Evolutionary conservation across 1,140 invertebrate genomes (phyloP).

Genomic region (Druon quercuslanigerum): DNA sequence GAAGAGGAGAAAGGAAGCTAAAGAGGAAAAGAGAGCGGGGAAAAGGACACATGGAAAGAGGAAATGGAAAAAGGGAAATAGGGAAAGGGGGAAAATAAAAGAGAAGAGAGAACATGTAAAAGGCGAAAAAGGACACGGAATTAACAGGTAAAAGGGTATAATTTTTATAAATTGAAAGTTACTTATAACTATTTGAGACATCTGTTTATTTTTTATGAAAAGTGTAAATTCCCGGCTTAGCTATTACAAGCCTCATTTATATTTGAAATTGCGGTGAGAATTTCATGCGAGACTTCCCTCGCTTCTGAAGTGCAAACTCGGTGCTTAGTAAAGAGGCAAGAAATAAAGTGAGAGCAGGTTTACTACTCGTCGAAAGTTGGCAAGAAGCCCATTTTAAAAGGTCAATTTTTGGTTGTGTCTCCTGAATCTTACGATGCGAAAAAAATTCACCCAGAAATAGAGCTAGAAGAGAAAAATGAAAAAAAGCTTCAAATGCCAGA

Average conservation of each 20-base stretch:
- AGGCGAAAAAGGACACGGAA: no score
- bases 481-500: no score
- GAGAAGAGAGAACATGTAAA: no score
- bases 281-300: slow-evolving; percentile 20
- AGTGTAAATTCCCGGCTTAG: background rate
- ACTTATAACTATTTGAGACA: background rate
- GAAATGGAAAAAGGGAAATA: no score
- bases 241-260: background rate
- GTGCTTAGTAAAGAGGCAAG: slow-evolving; percentile 9
- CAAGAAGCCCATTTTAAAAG: background rate
- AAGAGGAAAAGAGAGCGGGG: no score
- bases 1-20: no score
- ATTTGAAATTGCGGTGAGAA: background rate
- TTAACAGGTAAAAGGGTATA: no score
- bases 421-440: background rate
- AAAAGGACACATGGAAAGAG: no score
- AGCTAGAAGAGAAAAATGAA: background rate
- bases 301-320: slow-evolving; percentile 7
- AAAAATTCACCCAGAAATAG: slow-evolving; percentile 1
- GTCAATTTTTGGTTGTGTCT: slow-evolving; percentile 19
- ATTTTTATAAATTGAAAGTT: no score
- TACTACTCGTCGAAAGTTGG: slow-evolving; percentile 4
- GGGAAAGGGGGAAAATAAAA: no score
- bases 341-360: slow-evolving; percentile 23
- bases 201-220: background rate